Base-by-base conservation (phyloP, 2,888 invertebrate genomes). In the Acrobeloides nanus region DNA sequence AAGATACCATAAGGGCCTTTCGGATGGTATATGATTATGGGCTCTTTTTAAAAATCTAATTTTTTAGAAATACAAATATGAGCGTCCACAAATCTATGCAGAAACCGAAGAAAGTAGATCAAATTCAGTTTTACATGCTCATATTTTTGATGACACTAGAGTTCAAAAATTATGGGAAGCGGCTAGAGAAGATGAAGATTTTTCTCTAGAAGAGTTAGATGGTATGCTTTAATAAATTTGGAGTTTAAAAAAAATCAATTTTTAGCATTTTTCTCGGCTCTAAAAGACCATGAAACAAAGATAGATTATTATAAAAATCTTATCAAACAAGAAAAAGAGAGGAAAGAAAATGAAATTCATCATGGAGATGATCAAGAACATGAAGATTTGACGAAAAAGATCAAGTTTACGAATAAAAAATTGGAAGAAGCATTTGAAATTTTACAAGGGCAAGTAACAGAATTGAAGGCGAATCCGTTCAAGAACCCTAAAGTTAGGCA, bases 141-240 rank as follows among this genome's bases (percentile, higher is more conserved):
- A 40, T 10, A n/a, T 31, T 7, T 68, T 68, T 48, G 35, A 45
- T 3, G 66, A 68, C 45, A 51, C 51, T 23, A 54, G 57, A 8
- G 53, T 68, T 10, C 58, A 61, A 42, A 59, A 61, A 41, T 43
- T 68, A 17, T 68, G 68, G 68, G n/a, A 29, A 3, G 56, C 61
- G 24, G 64, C 63, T 12, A 56, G 53, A 33, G 39, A 39, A 8
- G 60, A 55, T 20, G 55, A 61, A 17, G 50, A 49, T 33, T 61
- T 68, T 32, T 46, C 55, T 1, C 39, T 38, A 2, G 43, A 46
- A 15, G 66, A 68, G 39, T 40, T 68, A 4, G 45, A 46, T 25
- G 62, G 57, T 51, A 24, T 34, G 23, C 27, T 23, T 34, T 26
- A 27, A 15, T 40, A 15, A n/a, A 23, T 38, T 21, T 38, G 15